A percentile compares a stretch with the other conserved stretches of the same genome.
These are phyloP conservation scores for Drosophila tsacasi DNA, from an alignment of 1,140 invertebrate species.

Conservation along the genomic window DNA sequence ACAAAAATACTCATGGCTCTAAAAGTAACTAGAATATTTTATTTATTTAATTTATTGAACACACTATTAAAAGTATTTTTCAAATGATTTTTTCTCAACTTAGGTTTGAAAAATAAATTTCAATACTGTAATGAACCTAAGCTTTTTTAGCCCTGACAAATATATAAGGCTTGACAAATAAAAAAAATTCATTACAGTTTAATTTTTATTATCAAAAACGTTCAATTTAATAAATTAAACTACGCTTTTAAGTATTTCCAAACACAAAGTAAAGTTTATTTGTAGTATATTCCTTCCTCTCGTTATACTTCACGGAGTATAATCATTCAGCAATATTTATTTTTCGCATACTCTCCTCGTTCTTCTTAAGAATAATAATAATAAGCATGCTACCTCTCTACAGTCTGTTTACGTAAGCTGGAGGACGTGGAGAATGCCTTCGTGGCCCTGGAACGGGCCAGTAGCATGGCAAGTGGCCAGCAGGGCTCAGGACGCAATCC, in stretches of 20 bases:
- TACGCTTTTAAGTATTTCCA: not conserved
- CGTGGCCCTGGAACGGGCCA: conserved; percentile 83
- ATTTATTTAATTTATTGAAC: no score
- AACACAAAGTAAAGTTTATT: not conserved
- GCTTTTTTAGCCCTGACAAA: no score
- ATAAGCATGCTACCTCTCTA: not conserved
- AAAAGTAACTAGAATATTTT: no score
- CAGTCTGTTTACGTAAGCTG: conserved; percentile 85
- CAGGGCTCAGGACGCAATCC: conserved; percentile 62
- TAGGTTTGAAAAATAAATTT: no score
- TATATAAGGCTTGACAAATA: no score
- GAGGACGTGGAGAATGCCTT: conserved; percentile 85
- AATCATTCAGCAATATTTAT: not conserved
- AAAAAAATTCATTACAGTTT: no score
- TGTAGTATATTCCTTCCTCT: not conserved
- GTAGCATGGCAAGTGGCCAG: conserved; percentile 33
- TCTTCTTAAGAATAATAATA: conserved; percentile 10
- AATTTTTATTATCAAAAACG: not conserved
- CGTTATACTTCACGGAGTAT: not conserved
- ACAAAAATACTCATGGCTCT: no score
- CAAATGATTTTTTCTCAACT: no score
- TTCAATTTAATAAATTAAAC: not conserved
- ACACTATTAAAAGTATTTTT: no score
- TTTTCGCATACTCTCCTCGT: not conserved
- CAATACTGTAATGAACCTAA: no score